Evolutionary conservation across 1,140 invertebrate species (phyloP).

Genomic region (Drosophila pseudoananassae): DNA sequence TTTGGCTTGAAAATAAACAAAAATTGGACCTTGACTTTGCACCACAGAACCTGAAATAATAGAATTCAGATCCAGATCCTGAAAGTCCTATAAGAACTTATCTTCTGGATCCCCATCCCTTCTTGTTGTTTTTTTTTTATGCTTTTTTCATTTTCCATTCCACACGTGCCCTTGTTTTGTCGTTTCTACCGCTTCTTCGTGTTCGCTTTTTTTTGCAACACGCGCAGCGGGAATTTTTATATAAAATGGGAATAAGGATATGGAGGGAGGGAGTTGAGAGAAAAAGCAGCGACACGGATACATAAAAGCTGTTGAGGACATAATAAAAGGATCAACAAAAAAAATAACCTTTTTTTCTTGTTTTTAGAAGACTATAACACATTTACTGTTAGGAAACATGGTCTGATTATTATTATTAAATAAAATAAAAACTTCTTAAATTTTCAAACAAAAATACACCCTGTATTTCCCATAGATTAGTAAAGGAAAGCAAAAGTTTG

Average conservation of each 20-base stretch:
- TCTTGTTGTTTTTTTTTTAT: not conserved
- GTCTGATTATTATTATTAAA: too few relatives aligned
- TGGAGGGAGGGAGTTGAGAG: conserved; percentile 8
- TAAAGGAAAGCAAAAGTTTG: conserved; percentile 40
- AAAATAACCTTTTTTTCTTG: not conserved
- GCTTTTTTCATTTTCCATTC: conserved; percentile 21
- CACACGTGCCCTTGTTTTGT: conserved; percentile 78
- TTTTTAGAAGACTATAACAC: not conserved
- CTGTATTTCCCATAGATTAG: conserved; percentile 21
- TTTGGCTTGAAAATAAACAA: conserved; percentile 45
- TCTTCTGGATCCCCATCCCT: conserved; percentile 13
- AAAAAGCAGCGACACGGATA: conserved; percentile 6
- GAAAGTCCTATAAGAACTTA: conserved; percentile 49
- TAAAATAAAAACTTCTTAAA: too few relatives aligned
- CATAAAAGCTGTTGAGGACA: conserved; percentile 53
- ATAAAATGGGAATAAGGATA: conserved; percentile 28
- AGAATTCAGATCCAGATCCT: conserved; percentile 28
- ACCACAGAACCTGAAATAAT: conserved; percentile 35
- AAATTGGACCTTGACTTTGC: conserved; percentile 72
- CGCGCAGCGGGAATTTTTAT: conserved; percentile 52
- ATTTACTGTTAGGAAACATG: too few relatives aligned
- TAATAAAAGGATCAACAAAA: conserved; percentile 31
- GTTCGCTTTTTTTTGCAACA: conserved; percentile 47
- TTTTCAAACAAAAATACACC: too few relatives aligned
- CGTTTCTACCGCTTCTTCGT: conserved; percentile 22